Evolutionary conservation across 2,888 invertebrate genomes (phyloP).

Genomic region (Autographa gamma): DNA sequence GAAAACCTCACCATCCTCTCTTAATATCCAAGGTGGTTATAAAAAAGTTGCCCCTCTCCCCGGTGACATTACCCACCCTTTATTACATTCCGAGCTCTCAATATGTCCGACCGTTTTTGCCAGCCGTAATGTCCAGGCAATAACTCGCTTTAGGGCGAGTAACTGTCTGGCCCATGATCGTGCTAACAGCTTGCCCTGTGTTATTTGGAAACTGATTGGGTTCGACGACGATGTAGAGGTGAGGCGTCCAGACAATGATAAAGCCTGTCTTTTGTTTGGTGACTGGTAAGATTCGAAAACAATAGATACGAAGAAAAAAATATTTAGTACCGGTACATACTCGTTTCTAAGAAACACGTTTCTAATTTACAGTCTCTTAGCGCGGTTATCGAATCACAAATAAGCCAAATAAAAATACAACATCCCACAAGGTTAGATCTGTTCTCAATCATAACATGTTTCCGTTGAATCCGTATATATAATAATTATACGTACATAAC

Average conservation of each 20-base stretch:
- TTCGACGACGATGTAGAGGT: slow-evolving; percentile 24
- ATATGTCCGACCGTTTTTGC: slow-evolving; percentile 68
- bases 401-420: slow-evolving; percentile 12
- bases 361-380: background rate
- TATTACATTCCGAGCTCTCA: slow-evolving; percentile 74
- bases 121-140: slow-evolving; percentile 66
- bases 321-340: background rate
- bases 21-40: slow-evolving; percentile 48
- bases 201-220: slow-evolving; percentile 45
- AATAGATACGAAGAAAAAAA: background rate
- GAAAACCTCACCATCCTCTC: slow-evolving; percentile 30
- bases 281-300: background rate
- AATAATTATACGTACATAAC: slow-evolving; percentile 27
- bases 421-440: slow-evolving; percentile 27
- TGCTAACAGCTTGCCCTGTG: slow-evolving; percentile 37
- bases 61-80: slow-evolving; percentile 68
- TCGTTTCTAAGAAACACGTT: no score
- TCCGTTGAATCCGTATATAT: slow-evolving; percentile 29
- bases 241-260: background rate
- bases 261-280: background rate
- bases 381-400: slow-evolving; percentile 1
- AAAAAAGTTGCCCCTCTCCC: slow-evolving; percentile 53
- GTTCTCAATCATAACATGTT: slow-evolving; percentile 38
- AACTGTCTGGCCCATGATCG: slow-evolving; percentile 54
- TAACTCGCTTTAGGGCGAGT: slow-evolving; percentile 66